Evolutionary conservation across 2,797 vertebrate genomes (phyloP).

Genomic region (Gambelia wislizenii): DNA sequence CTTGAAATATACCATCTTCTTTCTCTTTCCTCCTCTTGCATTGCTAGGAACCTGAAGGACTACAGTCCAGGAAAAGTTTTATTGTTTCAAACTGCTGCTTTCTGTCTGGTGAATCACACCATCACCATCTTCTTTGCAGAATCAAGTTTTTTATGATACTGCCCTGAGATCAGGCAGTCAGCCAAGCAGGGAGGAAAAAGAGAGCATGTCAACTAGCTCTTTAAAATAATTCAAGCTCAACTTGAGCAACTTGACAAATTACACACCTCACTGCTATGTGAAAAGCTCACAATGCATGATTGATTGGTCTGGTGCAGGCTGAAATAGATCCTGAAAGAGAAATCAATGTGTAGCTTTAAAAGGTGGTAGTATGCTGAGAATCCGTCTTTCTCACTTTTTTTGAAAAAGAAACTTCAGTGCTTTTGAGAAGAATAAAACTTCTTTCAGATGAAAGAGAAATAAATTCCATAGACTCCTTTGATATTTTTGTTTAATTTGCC

Average conservation of each 20-base stretch:
- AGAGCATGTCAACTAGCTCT: neutral
- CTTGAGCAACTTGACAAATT: constrained; percentile 23
- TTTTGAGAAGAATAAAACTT: neutral
- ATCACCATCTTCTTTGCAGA: neutral
- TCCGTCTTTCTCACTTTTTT: neutral
- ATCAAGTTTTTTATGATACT: neutral
- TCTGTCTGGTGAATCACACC: neutral
- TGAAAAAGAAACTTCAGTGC: neutral
- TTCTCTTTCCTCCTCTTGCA: neutral
- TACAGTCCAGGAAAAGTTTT: neutral
- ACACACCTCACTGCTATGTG: neutral
- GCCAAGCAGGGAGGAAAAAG: too few species aligned
- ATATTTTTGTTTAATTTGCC: neutral
- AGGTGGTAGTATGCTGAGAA: neutral
- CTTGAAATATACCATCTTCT: neutral
- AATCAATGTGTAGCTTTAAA: constrained; percentile 12
- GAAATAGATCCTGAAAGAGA: constrained; percentile 23
- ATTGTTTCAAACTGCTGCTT: neutral
- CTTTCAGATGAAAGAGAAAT: neutral
- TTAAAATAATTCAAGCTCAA: constrained; percentile 26
- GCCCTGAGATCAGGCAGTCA: neutral
- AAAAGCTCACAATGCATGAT: constrained; percentile 6
- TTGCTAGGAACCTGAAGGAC: neutral
- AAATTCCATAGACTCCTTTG: neutral
- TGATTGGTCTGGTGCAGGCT: neutral